A percentile compares a stretch with the other conserved stretches of the same genome.
phyloP scores from a whole-genome alignment of 2,113 vertebrate species.

The Thalassarche chlororhynchos region DNA sequence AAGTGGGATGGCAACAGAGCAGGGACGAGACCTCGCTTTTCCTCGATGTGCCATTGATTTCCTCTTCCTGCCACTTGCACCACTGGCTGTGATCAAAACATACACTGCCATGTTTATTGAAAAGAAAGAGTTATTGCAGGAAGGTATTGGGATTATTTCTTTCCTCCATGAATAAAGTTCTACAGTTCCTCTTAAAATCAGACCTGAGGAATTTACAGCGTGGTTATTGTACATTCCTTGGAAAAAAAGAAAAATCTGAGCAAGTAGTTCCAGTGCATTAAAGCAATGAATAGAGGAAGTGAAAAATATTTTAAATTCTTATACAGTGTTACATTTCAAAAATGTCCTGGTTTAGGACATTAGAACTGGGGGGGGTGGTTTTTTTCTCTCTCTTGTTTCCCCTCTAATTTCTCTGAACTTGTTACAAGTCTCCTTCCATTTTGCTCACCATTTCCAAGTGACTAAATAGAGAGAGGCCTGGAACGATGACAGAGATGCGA shows the following conservation, averaged over 20 bases:
- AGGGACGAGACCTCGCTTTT: not conserved
- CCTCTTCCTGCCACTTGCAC: not conserved
- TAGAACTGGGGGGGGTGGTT: not conserved
- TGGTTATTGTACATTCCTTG: slow-evolving; percentile 57
- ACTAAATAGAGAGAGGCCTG: slow-evolving; percentile 60
- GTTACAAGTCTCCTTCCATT: slow-evolving; percentile 70
- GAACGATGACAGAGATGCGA: slow-evolving; percentile 59
- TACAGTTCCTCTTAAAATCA: slow-evolving; percentile 51
- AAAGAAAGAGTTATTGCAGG: slow-evolving; percentile 3
- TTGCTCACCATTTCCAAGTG: slow-evolving; percentile 65
- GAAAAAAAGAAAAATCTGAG: not conserved
- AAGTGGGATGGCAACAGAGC: not conserved
- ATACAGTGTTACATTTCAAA: slow-evolving; percentile 63
- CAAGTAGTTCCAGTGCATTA: slow-evolving; percentile 57
- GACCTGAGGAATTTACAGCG: slow-evolving; percentile 60
- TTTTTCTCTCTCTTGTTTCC: not conserved
- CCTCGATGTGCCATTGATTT: not conserved
- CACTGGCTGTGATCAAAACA: not conserved
- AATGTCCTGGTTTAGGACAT: slow-evolving; percentile 26
- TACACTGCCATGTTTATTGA: not conserved
- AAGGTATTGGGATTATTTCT: slow-evolving; percentile 35
- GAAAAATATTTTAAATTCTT: slow-evolving; percentile 67
- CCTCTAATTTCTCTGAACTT: slow-evolving; percentile 63
- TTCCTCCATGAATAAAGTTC: not conserved
- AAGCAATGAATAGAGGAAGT: slow-evolving; percentile 66